Evolutionary conservation across 2,888 invertebrate species (phyloP).

Genomic region (Galerucella nymphaeae): DNA sequence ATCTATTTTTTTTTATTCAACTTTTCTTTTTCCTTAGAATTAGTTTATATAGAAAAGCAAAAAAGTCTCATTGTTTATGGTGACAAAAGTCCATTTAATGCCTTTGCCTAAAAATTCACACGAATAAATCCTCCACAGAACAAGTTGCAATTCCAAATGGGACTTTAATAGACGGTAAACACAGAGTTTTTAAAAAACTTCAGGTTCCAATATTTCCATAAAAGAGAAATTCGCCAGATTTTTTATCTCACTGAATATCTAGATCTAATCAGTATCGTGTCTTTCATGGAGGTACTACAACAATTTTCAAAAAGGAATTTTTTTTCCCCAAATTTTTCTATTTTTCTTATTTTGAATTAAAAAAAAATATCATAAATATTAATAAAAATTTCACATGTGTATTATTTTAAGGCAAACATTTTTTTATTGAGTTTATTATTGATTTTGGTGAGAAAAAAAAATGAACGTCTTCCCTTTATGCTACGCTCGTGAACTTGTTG

Average conservation of each 20-base stretch:
- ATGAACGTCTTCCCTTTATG: neutral
- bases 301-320: neutral
- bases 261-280: constrained; percentile 42
- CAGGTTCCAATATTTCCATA: constrained; percentile 40
- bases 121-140: constrained; percentile 31
- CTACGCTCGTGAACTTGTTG: constrained; percentile 7
- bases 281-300: neutral
- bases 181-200: constrained; percentile 38
- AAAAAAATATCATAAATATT: too few species aligned
- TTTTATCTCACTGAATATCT: constrained; percentile 47
- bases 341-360: neutral
- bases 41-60: neutral
- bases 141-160: constrained; percentile 35
- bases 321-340: neutral
- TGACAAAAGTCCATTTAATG: constrained; percentile 7
- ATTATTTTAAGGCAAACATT: too few species aligned
- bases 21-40: neutral
- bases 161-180: constrained; percentile 44
- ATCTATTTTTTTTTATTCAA: neutral
- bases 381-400: too few species aligned
- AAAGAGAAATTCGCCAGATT: constrained; percentile 42
- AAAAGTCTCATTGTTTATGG: neutral
- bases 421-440: too few species aligned
- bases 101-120: constrained; percentile 16
- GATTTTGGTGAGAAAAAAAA: neutral